phyloP scores from a whole-genome alignment of 2,888 invertebrate genomes.

The Dorcus hopei region DNA sequence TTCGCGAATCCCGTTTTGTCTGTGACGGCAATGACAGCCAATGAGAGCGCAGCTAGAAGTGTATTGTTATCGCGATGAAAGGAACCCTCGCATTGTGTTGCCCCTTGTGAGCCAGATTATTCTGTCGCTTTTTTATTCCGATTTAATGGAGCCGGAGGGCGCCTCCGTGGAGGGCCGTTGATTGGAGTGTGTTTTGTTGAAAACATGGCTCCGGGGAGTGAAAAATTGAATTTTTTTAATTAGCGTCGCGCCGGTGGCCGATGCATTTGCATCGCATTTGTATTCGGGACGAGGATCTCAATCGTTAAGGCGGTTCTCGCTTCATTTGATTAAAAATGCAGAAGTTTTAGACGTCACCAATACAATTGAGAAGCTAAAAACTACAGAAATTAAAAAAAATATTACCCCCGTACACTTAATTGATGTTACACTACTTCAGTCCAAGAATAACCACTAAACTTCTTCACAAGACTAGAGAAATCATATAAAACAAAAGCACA shows the following conservation, averaged over 20 bases:
- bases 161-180: slow-evolving; percentile 24
- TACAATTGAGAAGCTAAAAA: no score
- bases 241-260: slow-evolving; percentile 20
- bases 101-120: slow-evolving; percentile 42
- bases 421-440: no score
- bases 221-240: slow-evolving; percentile 30
- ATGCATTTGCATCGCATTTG: background rate
- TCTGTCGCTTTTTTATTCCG: slow-evolving; percentile 39
- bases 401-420: no score
- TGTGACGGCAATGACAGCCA: slow-evolving; percentile 37
- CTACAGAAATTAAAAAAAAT: no score
- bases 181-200: slow-evolving; percentile 32
- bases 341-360: no score
- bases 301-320: no score
- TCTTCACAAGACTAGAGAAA: no score
- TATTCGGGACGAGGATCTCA: background rate
- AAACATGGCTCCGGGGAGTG: slow-evolving; percentile 27
- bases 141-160: slow-evolving; percentile 37
- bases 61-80: slow-evolving; percentile 42
- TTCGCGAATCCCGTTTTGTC: slow-evolving; percentile 37
- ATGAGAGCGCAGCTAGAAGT: slow-evolving; percentile 34
- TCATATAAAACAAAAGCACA: no score
- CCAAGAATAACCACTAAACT: no score
- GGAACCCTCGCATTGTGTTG: slow-evolving; percentile 36
- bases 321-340: no score